phyloP scores from a whole-genome alignment of 1,140 invertebrate species.

The Sipha flava region DNA sequence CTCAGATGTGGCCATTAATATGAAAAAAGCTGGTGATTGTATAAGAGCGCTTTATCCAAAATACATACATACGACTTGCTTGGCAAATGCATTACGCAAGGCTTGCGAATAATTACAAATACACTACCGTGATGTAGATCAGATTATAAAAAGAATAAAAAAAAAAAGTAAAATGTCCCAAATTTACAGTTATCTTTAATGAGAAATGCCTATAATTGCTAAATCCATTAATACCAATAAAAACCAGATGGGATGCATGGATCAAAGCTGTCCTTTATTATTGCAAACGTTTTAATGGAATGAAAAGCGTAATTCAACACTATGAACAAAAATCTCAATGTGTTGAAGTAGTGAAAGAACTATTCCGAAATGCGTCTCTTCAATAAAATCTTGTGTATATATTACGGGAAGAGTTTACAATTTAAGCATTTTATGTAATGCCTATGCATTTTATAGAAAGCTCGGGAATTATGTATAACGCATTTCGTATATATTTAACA shows the following conservation, averaged over 20 bases:
- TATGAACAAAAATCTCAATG: no score
- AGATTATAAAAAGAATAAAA: background rate
- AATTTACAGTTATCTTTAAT: background rate
- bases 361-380: no score
- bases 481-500: no score
- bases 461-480: no score
- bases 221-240: background rate
- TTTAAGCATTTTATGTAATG: no score
- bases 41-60: background rate
- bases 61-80: background rate
- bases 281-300: no score
- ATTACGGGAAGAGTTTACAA: no score
- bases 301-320: no score
- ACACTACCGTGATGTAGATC: background rate
- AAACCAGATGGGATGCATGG: background rate
- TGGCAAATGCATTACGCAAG: background rate
- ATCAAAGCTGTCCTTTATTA: background rate
- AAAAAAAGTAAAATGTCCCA: background rate
- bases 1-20: background rate
- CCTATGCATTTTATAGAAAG: no score
- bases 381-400: no score
- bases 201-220: background rate
- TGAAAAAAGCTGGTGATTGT: background rate
- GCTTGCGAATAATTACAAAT: background rate
- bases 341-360: no score